Conservation (phyloP, 2,113 vertebrate genomes). For the Laticauda laticaudata region DNA sequence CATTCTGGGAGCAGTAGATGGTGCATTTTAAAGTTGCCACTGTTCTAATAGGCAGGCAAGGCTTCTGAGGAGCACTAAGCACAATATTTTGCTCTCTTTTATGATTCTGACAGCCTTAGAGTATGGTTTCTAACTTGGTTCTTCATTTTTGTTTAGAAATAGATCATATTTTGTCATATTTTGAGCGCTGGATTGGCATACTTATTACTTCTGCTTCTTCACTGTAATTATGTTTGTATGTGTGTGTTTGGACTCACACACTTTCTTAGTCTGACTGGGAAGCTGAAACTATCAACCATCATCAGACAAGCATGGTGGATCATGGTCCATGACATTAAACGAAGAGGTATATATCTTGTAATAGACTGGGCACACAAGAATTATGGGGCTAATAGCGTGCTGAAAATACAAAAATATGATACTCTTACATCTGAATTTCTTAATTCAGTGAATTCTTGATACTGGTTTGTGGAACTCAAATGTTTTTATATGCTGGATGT, state of each 20-base stretch:
- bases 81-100: not conserved
- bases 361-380: not conserved
- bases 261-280: not conserved
- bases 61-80: not conserved
- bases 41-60: not conserved
- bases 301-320: not conserved
- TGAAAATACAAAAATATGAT: not conserved
- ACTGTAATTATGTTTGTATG: not conserved
- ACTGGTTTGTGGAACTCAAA: not conserved
- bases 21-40: not conserved
- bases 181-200: not conserved
- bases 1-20: not conserved
- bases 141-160: not conserved
- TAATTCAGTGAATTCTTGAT: not conserved
- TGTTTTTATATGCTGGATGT: not conserved
- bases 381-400: not conserved
- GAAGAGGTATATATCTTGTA: not conserved
- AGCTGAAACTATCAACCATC: not conserved
- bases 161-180: not conserved
- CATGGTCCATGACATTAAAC: not conserved
- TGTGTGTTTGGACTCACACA: not conserved
- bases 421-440: not conserved
- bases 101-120: not conserved
- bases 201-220: not conserved
- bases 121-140: not conserved